Evolutionary conservation across 1,140 invertebrate species (phyloP), one percentile per base, ranked within the genome.

Genomic region (Leguminivora glycinivorella): DNA sequence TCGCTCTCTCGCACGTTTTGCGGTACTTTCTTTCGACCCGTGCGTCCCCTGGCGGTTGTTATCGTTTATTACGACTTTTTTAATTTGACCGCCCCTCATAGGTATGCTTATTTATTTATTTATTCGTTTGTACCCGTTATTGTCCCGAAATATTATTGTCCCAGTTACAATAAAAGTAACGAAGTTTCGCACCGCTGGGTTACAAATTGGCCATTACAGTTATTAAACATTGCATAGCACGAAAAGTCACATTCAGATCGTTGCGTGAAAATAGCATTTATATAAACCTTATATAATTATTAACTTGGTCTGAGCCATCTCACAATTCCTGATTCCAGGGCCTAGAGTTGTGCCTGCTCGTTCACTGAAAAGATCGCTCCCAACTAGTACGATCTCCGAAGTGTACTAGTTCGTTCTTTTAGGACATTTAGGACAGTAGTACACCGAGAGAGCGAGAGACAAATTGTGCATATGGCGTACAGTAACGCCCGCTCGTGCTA

Each of bases 1-100:
- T 74, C 31, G 56, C 34, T 74, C 75, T 52, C 71, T 69, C 67
- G 68, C 68, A 70, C 72, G 70, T 73, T 76, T 76, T 75, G 76
- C 72, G 76, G 73, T 74, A 70, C 63, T 74, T 72, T 71, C 72
- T 69, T 78, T 72, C 75, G 69, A 72, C 52, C 73, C 68, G 66
- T 70, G 43, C 66, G 73, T 70, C 73, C 74, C 78, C 60, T 63
- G 76, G 69, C 70, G 67, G 67, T 72, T 74, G 70, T 80, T 79
- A 77, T 75, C 75, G 73, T 80, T 80, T 74, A 80, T 80, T 77
- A 69, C 70, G 73, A 74, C 72, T 75, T 70, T 73, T 78, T 78
- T 81, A 81, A 81, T 81, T 81, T 72, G 67, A 71, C 72, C 72
- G 70, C 70, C 70, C 26, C 38, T 73, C 22, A 47, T 73, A 69